Base-by-base conservation (phyloP, 2,888 invertebrate genomes). In the Listrodromus nycthemerus region DNA sequence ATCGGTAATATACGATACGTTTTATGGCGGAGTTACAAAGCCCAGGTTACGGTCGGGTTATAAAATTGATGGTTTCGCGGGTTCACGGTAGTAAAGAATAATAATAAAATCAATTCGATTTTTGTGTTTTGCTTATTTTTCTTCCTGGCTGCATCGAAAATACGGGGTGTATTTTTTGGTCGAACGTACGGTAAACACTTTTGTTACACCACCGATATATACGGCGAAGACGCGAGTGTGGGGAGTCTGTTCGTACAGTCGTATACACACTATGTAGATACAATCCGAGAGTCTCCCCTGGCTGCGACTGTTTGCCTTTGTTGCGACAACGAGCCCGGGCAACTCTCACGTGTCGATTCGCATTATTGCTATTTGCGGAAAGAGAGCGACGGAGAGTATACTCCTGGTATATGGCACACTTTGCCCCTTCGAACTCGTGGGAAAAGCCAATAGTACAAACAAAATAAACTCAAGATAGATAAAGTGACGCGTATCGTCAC, bases 321-420 rank as follows among this genome's bases (percentile, higher is more conserved):
- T 92, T 91, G 89, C 90, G 90, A 92, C 92, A 92, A 91, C 88
- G 66, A 58, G 58, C 21, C 70, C 50, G 71, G 41, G 84, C 82
- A 86, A 87, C 89, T 91, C 89, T 91, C 92, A 91, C 93, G 92
- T 93, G 92, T 92, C 92, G 89, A 90, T 92, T 92, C 90, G 91
- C 92, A 91, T 93, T 93, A 93, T 93, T 93, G 91, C 93, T 93
- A 92, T 93, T 93, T 93, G 89, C 92, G 90, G 86, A 92, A 69
- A 82, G 85, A 84, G 80, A 82, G 84, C 84, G 80, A 84, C 74
- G 82, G 69, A 80, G 78, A 77, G 71, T 27, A 27, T 61, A 61
- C 55, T n/a, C 55, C 33, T 16, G n/a, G 24, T 27, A 30, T 27
- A 50, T n/a, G 8, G 41, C 41, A 45, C 73, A 63, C 48, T 30